These are phyloP conservation scores for Myoxocephalus aenaeus DNA, from an alignment of 2,797 vertebrate species.

Conservation along the genomic window DNA sequence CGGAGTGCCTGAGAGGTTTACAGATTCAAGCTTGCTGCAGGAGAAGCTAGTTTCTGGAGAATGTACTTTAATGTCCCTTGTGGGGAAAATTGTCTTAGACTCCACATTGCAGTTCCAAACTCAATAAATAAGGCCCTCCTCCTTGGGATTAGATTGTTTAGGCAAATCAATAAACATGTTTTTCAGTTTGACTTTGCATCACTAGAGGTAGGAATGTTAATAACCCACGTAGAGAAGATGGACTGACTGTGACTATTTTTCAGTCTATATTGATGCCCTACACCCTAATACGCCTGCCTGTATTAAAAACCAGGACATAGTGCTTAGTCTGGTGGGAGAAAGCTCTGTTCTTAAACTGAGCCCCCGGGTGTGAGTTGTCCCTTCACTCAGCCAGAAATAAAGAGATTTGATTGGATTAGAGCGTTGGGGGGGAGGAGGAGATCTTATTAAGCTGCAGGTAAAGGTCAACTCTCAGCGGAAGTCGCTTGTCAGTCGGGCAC, in stretches of 20 bases:
- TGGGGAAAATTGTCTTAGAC: background rate
- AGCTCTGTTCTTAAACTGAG: conserved; percentile 18
- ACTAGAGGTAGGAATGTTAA: conserved; percentile 8
- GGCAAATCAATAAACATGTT: conserved; percentile 13
- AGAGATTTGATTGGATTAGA: conserved; percentile 77
- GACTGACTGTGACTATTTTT: conserved; percentile 10
- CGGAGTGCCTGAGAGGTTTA: conserved; percentile 8
- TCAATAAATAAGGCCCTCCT: background rate
- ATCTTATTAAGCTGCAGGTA: conserved; percentile 74
- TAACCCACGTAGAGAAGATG: background rate
- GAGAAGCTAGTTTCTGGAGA: background rate
- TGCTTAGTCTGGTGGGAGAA: conserved; percentile 3
- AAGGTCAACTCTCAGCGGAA: conserved; percentile 71
- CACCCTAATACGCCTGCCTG: background rate
- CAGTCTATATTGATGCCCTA: background rate
- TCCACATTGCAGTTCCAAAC: background rate
- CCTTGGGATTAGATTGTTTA: conserved; percentile 9
- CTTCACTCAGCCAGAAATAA: conserved; percentile 77
- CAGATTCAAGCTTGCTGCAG: background rate
- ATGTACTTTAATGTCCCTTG: background rate
- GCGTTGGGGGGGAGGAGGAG: conserved; percentile 32
- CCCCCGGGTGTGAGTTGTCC: conserved; percentile 11
- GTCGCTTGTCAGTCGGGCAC: conserved; percentile 40
- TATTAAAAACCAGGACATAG: background rate
- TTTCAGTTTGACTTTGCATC: conserved; percentile 22